Percentiles rank a stretch among this genome's conserved stretches.
phyloP scores from a whole-genome alignment of 2,888 invertebrate genomes.

The Eristalinus sepulchralis region DNA sequence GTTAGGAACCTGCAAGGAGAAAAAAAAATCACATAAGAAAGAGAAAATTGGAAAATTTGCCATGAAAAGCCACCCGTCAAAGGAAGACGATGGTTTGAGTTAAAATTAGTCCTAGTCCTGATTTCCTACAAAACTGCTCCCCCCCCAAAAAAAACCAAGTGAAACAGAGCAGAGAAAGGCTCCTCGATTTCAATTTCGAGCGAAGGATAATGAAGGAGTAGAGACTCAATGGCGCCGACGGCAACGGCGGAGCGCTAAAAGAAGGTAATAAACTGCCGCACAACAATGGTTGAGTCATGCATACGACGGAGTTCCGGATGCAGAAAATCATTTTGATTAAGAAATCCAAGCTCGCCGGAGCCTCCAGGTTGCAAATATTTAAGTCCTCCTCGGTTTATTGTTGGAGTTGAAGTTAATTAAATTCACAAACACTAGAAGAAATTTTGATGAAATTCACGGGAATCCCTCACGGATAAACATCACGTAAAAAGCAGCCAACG shows the following conservation, averaged over 20 bases:
- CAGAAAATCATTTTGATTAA: neutral
- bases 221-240: neutral
- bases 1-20: conserved; percentile 79
- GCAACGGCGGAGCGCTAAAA: neutral
- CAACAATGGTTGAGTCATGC: conserved; percentile 32
- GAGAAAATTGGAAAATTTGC: conserved; percentile 59
- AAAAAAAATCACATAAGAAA: conserved; percentile 10
- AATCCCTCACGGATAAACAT: neutral
- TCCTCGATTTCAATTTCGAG: conserved; percentile 15
- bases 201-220: neutral
- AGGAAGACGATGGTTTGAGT: conserved; percentile 6
- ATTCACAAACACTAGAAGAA: neutral
- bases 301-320: conserved; percentile 21
- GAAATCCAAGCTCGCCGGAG: neutral
- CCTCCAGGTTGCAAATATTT: neutral
- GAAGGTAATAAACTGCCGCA: conserved; percentile 58
- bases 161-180: neutral
- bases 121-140: conserved; percentile 40
- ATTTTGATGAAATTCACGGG: neutral
- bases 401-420: neutral
- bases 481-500: neutral
- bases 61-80: conserved; percentile 31
- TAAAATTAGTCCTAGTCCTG: conserved; percentile 56
- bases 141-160: conserved; percentile 12
- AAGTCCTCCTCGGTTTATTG: neutral